Evolutionary conservation across 2,888 invertebrate species (phyloP).

Genomic region (Charanyca ferruginea): DNA sequence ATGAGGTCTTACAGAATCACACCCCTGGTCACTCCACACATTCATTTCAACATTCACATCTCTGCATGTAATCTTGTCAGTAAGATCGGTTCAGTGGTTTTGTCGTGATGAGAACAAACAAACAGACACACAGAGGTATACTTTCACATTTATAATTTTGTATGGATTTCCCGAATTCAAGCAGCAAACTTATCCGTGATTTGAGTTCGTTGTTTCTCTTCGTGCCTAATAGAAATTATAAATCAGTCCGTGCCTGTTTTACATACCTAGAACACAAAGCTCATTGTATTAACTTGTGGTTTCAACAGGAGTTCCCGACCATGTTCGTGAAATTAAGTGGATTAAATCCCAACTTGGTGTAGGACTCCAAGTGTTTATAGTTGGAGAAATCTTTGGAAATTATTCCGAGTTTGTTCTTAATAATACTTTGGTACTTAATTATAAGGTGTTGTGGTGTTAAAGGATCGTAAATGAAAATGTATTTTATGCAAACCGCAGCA

Average conservation of each 20-base stretch:
- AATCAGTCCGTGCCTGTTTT: constrained; percentile 54
- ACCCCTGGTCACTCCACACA: too few species aligned
- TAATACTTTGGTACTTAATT: too few species aligned
- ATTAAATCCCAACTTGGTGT: constrained; percentile 79
- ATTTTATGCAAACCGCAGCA: constrained; percentile 19
- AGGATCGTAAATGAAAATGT: constrained; percentile 16
- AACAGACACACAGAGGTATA: too few species aligned
- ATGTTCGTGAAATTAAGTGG: constrained; percentile 83
- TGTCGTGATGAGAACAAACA: too few species aligned
- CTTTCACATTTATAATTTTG: constrained; percentile 22
- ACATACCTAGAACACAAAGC: constrained; percentile 74
- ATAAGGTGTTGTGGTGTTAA: constrained; percentile 23
- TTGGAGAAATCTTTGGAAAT: constrained; percentile 63
- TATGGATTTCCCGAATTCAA: constrained; percentile 35
- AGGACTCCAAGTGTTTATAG: constrained; percentile 65
- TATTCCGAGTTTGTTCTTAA: constrained; percentile 53
- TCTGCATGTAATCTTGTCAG: too few species aligned
- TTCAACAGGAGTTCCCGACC: constrained; percentile 72
- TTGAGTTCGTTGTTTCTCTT: constrained; percentile 43
- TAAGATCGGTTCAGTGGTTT: too few species aligned
- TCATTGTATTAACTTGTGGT: constrained; percentile 82
- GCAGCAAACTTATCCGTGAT: constrained; percentile 28
- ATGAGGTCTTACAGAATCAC: too few species aligned
- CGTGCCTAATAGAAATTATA: constrained; percentile 63
- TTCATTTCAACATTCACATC: too few species aligned